Conservation (phyloP, 2,797 vertebrate genomes). For the Pelobates cultripes region DNA sequence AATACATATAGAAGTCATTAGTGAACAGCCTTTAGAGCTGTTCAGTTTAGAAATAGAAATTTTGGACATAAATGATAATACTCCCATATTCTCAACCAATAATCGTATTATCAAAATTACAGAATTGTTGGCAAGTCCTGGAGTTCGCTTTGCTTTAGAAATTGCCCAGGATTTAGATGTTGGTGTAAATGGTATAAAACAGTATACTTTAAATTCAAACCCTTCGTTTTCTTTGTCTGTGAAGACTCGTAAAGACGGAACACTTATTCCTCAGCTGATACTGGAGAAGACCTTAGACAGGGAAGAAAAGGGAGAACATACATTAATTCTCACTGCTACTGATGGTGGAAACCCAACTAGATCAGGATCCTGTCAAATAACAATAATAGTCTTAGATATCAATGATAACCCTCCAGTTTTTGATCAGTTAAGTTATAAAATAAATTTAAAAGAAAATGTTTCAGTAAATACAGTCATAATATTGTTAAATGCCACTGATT, state of each 20-base stretch:
- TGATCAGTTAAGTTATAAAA: conserved; percentile 60
- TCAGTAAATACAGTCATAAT: conserved; percentile 64
- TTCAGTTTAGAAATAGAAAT: conserved; percentile 16
- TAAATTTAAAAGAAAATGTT: conserved; percentile 59
- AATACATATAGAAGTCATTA: conserved; percentile 14
- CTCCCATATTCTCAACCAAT: conserved; percentile 13
- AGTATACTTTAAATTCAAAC: conserved; percentile 53
- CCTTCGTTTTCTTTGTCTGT: conserved; percentile 58
- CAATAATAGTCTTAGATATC: conserved; percentile 60
- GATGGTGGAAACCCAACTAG: conserved; percentile 63
- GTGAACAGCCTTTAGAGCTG: conserved; percentile 26
- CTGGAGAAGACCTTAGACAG: conserved; percentile 58
- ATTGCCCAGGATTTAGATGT: conserved; percentile 27
- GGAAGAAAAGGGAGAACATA: conserved; percentile 59
- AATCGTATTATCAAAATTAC: conserved; percentile 11
- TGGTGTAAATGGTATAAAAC: conserved; percentile 21
- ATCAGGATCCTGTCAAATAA: conserved; percentile 63
- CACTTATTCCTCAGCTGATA: conserved; percentile 59
- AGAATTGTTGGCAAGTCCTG: conserved; percentile 8
- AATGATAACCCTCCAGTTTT: conserved; percentile 69
- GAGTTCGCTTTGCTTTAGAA: neutral
- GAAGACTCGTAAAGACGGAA: neutral
- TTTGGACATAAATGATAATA: neutral
- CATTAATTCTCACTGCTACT: conserved; percentile 59
- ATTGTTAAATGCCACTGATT: conserved; percentile 65